phyloP scores from a whole-genome alignment of 2,113 vertebrate species.

The Grus americana region DNA sequence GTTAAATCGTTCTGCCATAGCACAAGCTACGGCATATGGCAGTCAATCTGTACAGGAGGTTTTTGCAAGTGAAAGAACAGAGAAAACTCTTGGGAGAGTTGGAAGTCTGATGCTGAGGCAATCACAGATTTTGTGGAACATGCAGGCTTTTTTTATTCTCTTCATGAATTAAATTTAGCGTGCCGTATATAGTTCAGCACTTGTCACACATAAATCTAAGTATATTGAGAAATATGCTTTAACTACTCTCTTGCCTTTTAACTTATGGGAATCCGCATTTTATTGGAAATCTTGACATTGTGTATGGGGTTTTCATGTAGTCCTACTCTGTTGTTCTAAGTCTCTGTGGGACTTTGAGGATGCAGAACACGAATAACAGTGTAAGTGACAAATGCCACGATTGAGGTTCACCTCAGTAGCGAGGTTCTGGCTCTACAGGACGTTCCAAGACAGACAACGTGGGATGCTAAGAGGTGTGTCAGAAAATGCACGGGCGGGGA shows the following conservation, averaged over 20 bases:
- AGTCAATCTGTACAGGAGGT: neutral
- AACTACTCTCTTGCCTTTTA: neutral
- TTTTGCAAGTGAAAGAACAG: constrained; percentile 33
- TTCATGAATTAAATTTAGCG: constrained; percentile 32
- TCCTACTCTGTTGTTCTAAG: neutral
- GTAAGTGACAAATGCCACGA: neutral
- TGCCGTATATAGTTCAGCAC: neutral
- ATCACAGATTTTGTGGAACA: constrained; percentile 32
- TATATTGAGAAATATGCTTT: neutral
- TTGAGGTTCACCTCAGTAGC: neutral
- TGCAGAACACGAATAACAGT: neutral
- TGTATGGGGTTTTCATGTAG: neutral
- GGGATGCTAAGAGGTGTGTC: no score
- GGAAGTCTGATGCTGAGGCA: constrained; percentile 29
- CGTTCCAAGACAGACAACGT: rapidly evolving
- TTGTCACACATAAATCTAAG: neutral
- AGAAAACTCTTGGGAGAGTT: constrained; percentile 1
- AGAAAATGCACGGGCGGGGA: neutral
- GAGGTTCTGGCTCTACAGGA: neutral
- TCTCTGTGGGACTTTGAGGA: neutral
- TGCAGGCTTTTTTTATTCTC: constrained; percentile 2
- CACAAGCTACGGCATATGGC: constrained; percentile 41
- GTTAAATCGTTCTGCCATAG: neutral
- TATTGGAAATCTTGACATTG: neutral
- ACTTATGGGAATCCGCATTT: neutral